These are phyloP conservation scores for Odontamblyopus rebecca DNA, from an alignment of 2,797 vertebrate genomes.

Conservation along the genomic window DNA sequence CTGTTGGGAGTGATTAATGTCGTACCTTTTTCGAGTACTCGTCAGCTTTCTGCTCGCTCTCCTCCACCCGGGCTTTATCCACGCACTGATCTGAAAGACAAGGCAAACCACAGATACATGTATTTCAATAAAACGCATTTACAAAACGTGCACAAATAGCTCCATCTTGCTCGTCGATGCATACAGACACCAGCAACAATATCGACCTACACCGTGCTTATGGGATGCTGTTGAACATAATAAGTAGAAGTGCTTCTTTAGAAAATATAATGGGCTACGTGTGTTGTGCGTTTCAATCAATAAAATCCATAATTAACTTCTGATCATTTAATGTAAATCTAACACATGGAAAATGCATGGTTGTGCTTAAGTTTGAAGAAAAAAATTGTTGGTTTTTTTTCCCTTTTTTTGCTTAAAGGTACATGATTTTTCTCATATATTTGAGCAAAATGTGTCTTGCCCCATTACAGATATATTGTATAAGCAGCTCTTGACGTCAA, in stretches of 20 bases:
- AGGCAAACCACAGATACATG: constrained; percentile 20
- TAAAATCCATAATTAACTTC: not conserved
- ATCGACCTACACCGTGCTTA: not conserved
- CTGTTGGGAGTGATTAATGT: constrained; percentile 56
- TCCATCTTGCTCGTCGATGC: constrained; percentile 13
- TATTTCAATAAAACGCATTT: constrained; percentile 4
- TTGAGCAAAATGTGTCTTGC: too few species aligned
- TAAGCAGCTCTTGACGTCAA: too few species aligned
- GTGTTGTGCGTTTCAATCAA: not conserved
- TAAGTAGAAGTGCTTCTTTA: not conserved
- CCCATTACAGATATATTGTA: too few species aligned
- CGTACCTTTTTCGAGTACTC: constrained; percentile 98
- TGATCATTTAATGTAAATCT: too few species aligned
- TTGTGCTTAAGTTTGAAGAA: not conserved
- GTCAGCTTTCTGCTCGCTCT: constrained; percentile 91
- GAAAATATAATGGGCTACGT: not conserved
- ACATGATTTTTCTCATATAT: too few species aligned
- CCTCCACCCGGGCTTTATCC: constrained; percentile 95
- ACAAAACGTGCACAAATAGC: not conserved
- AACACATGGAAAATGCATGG: not conserved
- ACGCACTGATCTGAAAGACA: constrained; percentile 88
- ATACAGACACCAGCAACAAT: not conserved
- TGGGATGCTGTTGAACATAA: constrained; percentile 3
- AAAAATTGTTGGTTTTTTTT: too few species aligned
- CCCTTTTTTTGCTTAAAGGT: too few species aligned